These are phyloP conservation scores for Desmophyllum pertusum DNA, from an alignment of 92 coral and sea anemone genomes.

Conservation along the genomic window DNA sequence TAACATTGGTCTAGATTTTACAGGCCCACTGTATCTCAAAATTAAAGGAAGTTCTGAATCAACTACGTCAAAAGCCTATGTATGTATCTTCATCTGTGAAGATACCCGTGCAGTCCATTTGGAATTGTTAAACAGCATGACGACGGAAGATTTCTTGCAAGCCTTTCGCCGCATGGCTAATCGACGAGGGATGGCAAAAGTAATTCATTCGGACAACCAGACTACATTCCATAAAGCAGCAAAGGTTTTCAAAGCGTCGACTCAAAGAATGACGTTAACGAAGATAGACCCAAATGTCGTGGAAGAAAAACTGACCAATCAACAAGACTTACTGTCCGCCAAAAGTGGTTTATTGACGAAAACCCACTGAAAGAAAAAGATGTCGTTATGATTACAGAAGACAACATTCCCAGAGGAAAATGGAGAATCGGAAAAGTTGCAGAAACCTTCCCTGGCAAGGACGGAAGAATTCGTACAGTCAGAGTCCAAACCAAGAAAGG, in stretches of 20 bases:
- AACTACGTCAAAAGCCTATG: slow-evolving; percentile 18
- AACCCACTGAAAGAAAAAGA: no score
- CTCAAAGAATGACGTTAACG: slow-evolving; percentile 22
- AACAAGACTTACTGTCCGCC: no score
- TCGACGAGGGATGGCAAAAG: slow-evolving; percentile 25
- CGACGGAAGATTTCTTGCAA: slow-evolving; percentile 26
- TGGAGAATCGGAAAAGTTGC: no score
- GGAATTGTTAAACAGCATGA: background rate
- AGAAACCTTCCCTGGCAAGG: no score
- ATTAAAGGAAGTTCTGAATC: background rate
- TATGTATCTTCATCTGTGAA: no score
- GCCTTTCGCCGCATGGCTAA: slow-evolving; percentile 42
- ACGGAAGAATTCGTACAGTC: no score
- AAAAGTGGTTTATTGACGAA: no score
- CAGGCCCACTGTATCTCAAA: slow-evolving; percentile 43
- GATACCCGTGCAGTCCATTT: no score
- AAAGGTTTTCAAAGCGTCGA: slow-evolving; percentile 43
- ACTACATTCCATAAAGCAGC: slow-evolving; percentile 32
- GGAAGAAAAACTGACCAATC: no score
- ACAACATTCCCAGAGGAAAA: no score
- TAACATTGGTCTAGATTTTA: slow-evolving; percentile 29
- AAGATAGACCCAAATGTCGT: slow-evolving; percentile 32
- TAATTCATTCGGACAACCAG: slow-evolving; percentile 40
- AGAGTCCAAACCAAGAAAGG: no score
- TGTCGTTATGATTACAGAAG: no score